Evolutionary conservation across 2,113 vertebrate genomes (phyloP), one percentile per base, ranked within the genome.

Genomic region (Pholis gunnellus): DNA sequence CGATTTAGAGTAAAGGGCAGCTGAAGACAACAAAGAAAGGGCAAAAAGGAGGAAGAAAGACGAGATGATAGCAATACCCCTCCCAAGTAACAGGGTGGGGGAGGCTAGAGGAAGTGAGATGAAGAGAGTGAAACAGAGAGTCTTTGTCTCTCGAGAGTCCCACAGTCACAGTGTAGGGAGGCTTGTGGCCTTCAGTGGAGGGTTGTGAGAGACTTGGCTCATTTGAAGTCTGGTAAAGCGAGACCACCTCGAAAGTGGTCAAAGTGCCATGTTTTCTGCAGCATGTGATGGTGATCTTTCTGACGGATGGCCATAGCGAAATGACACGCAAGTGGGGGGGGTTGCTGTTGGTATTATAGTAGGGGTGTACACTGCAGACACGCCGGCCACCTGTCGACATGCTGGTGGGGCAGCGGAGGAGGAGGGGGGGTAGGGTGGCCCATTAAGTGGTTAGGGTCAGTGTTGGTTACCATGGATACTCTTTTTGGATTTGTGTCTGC

Each of bases 381-480:
- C 3, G 22, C 72, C 18, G 63, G 63, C 91, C 92, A 92, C 92
- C 93, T 93, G 92, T 89, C 76, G 29, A 70, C 77, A 65, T 66
- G 63, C 83, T 91, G 77, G 69, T 85, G 77, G 82, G 78, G 34
- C 57, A 38, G 52, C 42, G 56, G 71, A 76, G 40, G 70, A 86
- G 87, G 81, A 4, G 81, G 76, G 68, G 72, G 76, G 54, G n/a
- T 59, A 68, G 56, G 48, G 22, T 59, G 57, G 50, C 79, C 63
- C 44, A n/a, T 86, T 46, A 63, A 89, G 89, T 81, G 84, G 84
- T 69, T 75, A 84, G 82, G 87, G 85, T 90, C 87, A 81, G 46
- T 6, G 11, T 44, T 70, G 52, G 91, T 94, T 91, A 67, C 91
- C 86, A 83, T 86, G 88, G 94, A 81, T 87, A 90, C 85, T 54